Conservation (phyloP, 2,888 invertebrate species). For the Eueremaeus valkanovi region DNA sequence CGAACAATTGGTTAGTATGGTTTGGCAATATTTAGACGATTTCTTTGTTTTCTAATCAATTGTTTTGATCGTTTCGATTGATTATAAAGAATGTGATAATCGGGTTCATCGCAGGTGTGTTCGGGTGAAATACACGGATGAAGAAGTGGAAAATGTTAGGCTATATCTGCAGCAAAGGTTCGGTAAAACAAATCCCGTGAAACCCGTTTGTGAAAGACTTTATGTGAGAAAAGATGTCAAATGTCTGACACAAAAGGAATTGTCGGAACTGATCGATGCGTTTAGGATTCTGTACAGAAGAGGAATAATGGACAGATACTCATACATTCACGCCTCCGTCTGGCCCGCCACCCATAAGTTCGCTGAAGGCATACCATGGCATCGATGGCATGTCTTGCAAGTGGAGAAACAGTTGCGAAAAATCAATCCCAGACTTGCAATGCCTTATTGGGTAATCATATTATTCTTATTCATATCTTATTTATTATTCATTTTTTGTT, state of each 20-base stretch:
- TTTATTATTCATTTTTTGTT: too few relatives aligned
- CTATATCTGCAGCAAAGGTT: neutral
- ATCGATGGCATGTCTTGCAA: neutral
- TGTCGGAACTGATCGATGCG: neutral
- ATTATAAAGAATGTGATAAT: neutral
- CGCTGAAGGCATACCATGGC: neutral
- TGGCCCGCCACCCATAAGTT: neutral
- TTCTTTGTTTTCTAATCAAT: too few relatives aligned
- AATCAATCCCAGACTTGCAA: neutral
- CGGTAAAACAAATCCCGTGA: neutral
- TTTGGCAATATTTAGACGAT: too few relatives aligned
- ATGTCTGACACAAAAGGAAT: neutral
- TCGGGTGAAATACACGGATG: neutral
- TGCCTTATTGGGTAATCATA: slow-evolving; percentile 30
- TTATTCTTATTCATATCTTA: too few relatives aligned
- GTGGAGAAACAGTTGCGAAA: neutral
- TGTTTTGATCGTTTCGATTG: neutral
- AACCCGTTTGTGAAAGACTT: neutral
- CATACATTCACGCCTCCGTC: neutral
- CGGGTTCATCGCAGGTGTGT: neutral
- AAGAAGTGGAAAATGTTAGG: slow-evolving; percentile 4
- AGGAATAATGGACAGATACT: neutral
- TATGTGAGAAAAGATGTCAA: neutral
- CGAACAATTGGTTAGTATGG: too few relatives aligned
- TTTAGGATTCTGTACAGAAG: neutral